Conservation (phyloP, 1,140 invertebrate genomes). For the Heliconius eleuchia region DNA sequence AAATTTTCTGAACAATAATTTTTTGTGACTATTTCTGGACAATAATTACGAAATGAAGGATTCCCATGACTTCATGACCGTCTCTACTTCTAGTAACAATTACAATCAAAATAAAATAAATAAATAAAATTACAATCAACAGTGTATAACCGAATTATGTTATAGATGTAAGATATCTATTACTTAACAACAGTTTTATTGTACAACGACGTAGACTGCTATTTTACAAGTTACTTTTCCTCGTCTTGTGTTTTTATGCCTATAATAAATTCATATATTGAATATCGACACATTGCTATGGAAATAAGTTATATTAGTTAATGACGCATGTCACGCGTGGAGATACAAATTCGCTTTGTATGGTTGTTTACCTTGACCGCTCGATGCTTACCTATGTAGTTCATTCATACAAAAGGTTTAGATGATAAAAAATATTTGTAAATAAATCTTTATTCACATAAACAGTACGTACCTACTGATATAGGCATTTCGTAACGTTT, state of each 20-base stretch:
- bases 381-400: conserved; percentile 50
- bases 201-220: background rate
- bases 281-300: conserved; percentile 14
- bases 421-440: conserved; percentile 34
- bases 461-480: background rate
- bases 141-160: too few species aligned
- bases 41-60: too few species aligned
- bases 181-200: background rate
- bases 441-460: conserved; percentile 8
- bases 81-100: too few species aligned
- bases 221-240: background rate
- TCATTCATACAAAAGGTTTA: conserved; percentile 55
- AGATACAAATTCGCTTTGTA: conserved; percentile 43
- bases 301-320: conserved; percentile 34
- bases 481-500: too few species aligned
- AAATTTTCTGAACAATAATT: too few species aligned
- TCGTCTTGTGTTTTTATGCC: background rate
- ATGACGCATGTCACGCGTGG: conserved; percentile 46
- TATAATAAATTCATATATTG: background rate
- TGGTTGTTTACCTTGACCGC: conserved; percentile 68
- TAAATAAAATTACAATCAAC: too few species aligned
- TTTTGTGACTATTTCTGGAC: too few species aligned
- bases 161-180: too few species aligned
- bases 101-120: too few species aligned
- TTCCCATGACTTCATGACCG: too few species aligned